phyloP scores from a whole-genome alignment of 2,888 invertebrate species.

The Lepidocyrtoides sp. region DNA sequence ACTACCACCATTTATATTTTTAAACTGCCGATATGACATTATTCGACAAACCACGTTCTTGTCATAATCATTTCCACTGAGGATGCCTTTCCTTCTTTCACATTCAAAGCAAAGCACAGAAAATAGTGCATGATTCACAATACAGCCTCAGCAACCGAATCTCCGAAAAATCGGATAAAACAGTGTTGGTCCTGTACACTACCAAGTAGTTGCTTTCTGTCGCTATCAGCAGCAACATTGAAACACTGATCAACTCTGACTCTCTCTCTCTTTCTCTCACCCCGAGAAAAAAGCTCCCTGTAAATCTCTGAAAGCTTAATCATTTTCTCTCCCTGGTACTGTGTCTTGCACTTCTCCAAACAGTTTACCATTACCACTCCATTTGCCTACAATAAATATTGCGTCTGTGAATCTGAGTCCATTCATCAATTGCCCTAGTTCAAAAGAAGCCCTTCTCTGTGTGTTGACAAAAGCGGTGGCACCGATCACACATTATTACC shows the following conservation, averaged over 20 bases:
- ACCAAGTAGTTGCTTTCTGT: slow-evolving; percentile 81
- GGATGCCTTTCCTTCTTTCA: too few relatives aligned
- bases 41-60: too few relatives aligned
- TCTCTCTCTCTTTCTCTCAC: neutral
- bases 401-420: too few relatives aligned
- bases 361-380: neutral
- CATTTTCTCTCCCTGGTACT: too few relatives aligned
- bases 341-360: neutral
- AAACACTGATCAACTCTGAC: too few relatives aligned
- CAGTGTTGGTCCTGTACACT: slow-evolving; percentile 40
- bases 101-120: neutral
- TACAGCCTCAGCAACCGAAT: neutral
- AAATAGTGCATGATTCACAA: neutral
- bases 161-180: slow-evolving; percentile 78
- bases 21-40: too few relatives aligned
- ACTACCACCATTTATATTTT: too few relatives aligned
- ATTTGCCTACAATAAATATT: too few relatives aligned
- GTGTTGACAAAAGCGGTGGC: slow-evolving; percentile 72
- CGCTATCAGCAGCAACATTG: slow-evolving; percentile 52
- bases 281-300: too few relatives aligned
- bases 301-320: too few relatives aligned
- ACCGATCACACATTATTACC: slow-evolving; percentile 60
- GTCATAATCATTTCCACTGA: too few relatives aligned
- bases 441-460: neutral
- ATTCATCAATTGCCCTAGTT: slow-evolving; percentile 39